These are phyloP conservation scores for Crotalus viridis DNA, from an alignment of 2,113 vertebrate genomes.

Conservation along the genomic window DNA sequence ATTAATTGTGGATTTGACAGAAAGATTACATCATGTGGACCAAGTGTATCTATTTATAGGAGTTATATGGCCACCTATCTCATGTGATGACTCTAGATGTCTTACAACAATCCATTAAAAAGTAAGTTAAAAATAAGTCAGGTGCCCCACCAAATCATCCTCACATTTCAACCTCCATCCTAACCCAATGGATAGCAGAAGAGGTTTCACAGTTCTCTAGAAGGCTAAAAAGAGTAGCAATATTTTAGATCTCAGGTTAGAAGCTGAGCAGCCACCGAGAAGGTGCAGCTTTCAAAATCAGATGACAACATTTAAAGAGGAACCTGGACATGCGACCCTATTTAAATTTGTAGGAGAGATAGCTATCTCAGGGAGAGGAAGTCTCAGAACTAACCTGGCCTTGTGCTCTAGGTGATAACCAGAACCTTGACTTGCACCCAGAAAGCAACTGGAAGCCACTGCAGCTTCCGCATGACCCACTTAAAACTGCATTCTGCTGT, in stretches of 20 bases:
- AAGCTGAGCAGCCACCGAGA: not conserved
- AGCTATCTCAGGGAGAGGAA: not conserved
- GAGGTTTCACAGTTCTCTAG: not conserved
- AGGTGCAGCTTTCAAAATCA: not conserved
- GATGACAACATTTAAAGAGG: not conserved
- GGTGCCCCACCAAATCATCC: too few species aligned
- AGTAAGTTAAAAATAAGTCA: too few species aligned
- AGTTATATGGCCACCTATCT: too few species aligned
- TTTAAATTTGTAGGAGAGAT: not conserved
- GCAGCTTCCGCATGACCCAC: not conserved
- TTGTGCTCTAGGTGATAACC: not conserved
- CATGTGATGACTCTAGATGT: not conserved
- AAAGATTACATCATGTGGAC: not conserved
- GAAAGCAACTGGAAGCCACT: not conserved
- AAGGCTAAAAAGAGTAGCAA: not conserved
- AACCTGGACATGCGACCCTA: not conserved
- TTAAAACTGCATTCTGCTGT: not conserved
- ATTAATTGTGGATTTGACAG: not conserved
- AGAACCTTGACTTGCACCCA: not conserved
- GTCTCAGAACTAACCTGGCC: not conserved
- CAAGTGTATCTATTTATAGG: too few species aligned
- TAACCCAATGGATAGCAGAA: not conserved
- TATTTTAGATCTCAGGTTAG: not conserved
- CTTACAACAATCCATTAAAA: too few species aligned
- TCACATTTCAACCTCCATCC: not conserved